Conservation (phyloP, 35 echinoderm and acorn worm species). For the Lytechinus variegatus region DNA sequence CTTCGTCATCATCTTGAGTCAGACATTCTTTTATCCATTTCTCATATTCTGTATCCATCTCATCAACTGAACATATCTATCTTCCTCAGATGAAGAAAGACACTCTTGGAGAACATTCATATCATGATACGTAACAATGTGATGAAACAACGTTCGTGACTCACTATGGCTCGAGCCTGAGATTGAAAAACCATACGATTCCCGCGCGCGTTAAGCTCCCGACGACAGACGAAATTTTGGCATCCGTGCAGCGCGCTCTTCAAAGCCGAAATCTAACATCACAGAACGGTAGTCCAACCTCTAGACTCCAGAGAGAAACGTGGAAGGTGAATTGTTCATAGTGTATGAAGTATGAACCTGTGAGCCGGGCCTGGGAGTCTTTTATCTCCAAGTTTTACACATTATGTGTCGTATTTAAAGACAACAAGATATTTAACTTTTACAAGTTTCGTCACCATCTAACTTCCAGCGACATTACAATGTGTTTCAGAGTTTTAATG, state of each 20-base stretch:
- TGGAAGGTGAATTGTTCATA: too few relatives aligned
- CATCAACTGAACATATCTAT: not conserved
- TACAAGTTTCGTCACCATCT: not conserved
- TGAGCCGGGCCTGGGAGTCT: too few relatives aligned
- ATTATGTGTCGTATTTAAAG: not conserved
- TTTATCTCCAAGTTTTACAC: not conserved
- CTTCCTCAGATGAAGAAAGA: not conserved
- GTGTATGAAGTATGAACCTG: too few relatives aligned
- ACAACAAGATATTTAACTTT: not conserved
- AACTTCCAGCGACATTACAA: not conserved
- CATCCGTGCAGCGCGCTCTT: not conserved
- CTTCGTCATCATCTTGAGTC: not conserved
- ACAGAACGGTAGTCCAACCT: not conserved
- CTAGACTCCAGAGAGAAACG: not conserved
- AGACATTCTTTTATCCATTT: not conserved
- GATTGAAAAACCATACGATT: not conserved
- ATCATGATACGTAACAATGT: not conserved
- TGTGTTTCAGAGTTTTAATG: not conserved
- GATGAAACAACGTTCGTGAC: not conserved
- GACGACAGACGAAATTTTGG: not conserved
- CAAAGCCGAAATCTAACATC: not conserved
- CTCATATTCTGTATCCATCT: not conserved
- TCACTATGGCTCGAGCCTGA: not conserved
- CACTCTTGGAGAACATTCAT: not conserved
- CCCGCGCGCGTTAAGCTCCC: not conserved